Evolutionary conservation across 2,113 vertebrate genomes (phyloP).

Genomic region (Gymnogyps californianus): DNA sequence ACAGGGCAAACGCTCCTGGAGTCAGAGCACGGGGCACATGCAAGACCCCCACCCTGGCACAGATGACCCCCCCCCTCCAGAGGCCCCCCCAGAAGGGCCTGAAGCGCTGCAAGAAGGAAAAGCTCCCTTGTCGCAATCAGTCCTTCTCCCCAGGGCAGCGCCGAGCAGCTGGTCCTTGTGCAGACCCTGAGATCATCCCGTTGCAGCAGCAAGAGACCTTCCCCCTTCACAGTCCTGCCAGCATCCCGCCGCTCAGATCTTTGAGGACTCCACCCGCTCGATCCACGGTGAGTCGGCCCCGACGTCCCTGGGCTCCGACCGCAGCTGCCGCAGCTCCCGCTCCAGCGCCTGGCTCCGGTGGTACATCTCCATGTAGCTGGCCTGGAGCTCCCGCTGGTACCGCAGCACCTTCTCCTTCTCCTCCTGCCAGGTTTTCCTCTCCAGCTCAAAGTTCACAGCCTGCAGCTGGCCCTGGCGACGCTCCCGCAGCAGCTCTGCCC

Average conservation of each 20-base stretch:
- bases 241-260: conserved; percentile 81
- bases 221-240: background rate
- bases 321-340: conserved; percentile 80
- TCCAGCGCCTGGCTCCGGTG: conserved; percentile 88
- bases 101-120: background rate
- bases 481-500: conserved; percentile 90
- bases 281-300: conserved; percentile 83
- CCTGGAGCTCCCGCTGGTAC: conserved; percentile 84
- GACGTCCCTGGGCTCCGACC: conserved; percentile 47
- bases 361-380: conserved; percentile 95
- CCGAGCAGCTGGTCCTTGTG: accelerated
- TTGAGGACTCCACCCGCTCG: conserved; percentile 90
- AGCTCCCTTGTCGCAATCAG: background rate
- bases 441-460: conserved; percentile 86
- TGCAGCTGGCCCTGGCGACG: conserved; percentile 90
- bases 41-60: conserved; percentile 22
- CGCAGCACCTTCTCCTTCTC: conserved; percentile 85
- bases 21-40: conserved; percentile 30
- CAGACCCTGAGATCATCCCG: background rate
- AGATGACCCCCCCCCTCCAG: background rate
- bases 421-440: conserved; percentile 91
- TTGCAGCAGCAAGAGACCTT: conserved; percentile 16
- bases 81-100: background rate
- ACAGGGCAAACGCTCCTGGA: background rate
- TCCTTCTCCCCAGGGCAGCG: background rate